Base-by-base conservation (phyloP, 2,888 invertebrate genomes). In the Allygus modestus region DNA sequence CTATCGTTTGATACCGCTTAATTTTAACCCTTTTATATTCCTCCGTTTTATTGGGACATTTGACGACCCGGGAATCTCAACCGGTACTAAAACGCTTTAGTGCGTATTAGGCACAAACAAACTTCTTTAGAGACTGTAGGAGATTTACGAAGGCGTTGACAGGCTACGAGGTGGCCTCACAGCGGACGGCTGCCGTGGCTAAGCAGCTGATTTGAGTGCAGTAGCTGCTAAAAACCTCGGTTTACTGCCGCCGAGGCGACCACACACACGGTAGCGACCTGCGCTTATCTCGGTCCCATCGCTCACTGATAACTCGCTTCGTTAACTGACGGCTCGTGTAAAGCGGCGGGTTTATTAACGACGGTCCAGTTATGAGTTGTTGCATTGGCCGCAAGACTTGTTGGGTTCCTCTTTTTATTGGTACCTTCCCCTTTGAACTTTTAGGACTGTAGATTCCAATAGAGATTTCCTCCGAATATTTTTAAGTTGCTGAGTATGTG, bases 21-120 rank as follows among this genome's bases (percentile, higher is more conserved):
- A n/a, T n/a, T n/a, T n/a, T n/a, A n/a, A n/a, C n/a, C n/a, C n/a
- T n/a, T n/a, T n/a, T n/a, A n/a, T n/a, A n/a, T 9, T 46, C 17
- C 46, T 11, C 23, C 54, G 54, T 65, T 65, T 65, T 65, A 31
- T 65, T 65, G 65, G 28, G 65, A 12, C 65, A 65, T 15, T 58
- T 15, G 51, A 51, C 20, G 37, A 37, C 17, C 46, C 46, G 31
- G 17, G 65, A 65, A 9, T 65, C 28, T 31, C 31, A 0, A 28
- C 1, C 71, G 69, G 28, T 23, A 11, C 69, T 71, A 37, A 37
- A 37, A 23, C 71, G 71, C 11, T 71, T 71, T 71, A 71, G 23
- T 41, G 23, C 71, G 41, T 71, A 71, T 71, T 71, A 41, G 71
- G 71, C 41, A 31, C 37, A 71, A 71, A 71, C 71, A 71, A 71